phyloP scores from a whole-genome alignment of 2,888 invertebrate genomes.

The Amiota minor region DNA sequence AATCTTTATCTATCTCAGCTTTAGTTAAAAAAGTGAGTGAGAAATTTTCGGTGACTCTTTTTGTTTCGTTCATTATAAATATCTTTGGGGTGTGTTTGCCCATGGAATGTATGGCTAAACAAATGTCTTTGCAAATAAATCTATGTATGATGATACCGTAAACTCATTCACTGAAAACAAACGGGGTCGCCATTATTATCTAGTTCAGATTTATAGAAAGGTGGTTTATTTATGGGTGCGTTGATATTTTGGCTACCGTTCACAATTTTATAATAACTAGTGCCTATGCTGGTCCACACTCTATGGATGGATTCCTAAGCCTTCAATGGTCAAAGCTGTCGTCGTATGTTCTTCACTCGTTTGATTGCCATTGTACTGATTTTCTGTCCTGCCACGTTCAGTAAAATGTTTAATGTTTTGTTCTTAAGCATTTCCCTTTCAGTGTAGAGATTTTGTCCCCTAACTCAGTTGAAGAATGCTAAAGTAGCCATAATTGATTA shows the following conservation, averaged over 20 bases:
- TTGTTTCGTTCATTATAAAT: slow-evolving; percentile 89
- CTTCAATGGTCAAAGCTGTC: slow-evolving; percentile 90
- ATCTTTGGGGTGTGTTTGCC: slow-evolving; percentile 93
- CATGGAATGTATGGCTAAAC: slow-evolving; percentile 84
- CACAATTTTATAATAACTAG: slow-evolving; percentile 90
- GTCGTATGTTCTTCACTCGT: slow-evolving; percentile 87
- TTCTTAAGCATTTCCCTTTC: too few relatives aligned
- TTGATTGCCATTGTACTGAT: slow-evolving; percentile 85
- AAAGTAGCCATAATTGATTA: too few relatives aligned
- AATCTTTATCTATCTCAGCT: slow-evolving; percentile 92
- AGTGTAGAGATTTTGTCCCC: too few relatives aligned
- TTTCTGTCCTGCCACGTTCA: slow-evolving; percentile 81
- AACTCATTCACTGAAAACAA: slow-evolving; percentile 73
- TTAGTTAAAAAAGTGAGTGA: slow-evolving; percentile 85
- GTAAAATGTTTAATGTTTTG: too few relatives aligned
- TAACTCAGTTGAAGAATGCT: too few relatives aligned
- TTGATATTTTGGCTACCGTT: slow-evolving; percentile 83
- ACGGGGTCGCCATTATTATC: slow-evolving; percentile 74
- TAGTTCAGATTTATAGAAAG: slow-evolving; percentile 82
- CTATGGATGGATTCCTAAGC: slow-evolving; percentile 91
- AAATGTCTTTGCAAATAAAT: slow-evolving; percentile 73
- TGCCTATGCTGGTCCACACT: slow-evolving; percentile 90
- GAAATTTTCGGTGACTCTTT: slow-evolving; percentile 84
- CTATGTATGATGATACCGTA: slow-evolving; percentile 70
- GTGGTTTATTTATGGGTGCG: slow-evolving; percentile 83